Evolutionary conservation across 2,888 invertebrate genomes (phyloP).

Genomic region (Prenolepis imparis): DNA sequence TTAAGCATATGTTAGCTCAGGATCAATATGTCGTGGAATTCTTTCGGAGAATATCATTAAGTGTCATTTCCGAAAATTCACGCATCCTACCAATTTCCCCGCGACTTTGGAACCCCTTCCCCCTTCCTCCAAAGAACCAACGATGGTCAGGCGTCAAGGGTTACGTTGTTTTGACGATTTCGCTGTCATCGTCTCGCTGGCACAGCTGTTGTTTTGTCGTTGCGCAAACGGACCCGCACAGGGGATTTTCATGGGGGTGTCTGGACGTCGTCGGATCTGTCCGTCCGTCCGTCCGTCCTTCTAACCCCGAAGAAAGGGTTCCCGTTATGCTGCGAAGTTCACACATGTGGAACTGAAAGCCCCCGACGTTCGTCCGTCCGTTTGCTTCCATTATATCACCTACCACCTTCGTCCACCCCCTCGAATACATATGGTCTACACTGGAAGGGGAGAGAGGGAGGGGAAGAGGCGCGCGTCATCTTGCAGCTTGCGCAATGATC

Average conservation of each 20-base stretch:
- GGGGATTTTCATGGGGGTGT: conserved; percentile 81
- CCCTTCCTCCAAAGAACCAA: neutral
- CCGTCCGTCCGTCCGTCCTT: conserved; percentile 72
- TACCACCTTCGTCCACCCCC: conserved; percentile 82
- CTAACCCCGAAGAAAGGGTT: conserved; percentile 81
- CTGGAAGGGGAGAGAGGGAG: neutral
- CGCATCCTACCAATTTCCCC: neutral
- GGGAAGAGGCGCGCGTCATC: conserved; percentile 78
- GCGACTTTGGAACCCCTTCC: neutral
- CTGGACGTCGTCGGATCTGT: conserved; percentile 66
- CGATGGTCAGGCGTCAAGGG: conserved; percentile 60
- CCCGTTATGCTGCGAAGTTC: conserved; percentile 78
- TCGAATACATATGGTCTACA: conserved; percentile 79
- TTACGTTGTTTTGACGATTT: conserved; percentile 80
- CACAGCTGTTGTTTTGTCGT: conserved; percentile 86
- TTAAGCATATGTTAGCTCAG: neutral
- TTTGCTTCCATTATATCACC: conserved; percentile 80
- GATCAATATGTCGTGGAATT: neutral
- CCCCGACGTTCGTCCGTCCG: conserved; percentile 61
- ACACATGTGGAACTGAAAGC: conserved; percentile 81
- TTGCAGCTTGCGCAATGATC: conserved; percentile 82
- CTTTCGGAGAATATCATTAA: neutral
- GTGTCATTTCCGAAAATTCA: neutral
- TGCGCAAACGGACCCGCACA: conserved; percentile 80
- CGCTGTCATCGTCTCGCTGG: conserved; percentile 51